Percentiles rank a stretch among this genome's conserved stretches.
phyloP scores from a whole-genome alignment of 2,113 vertebrate genomes.

The Periophthalmodon schlosseri region DNA sequence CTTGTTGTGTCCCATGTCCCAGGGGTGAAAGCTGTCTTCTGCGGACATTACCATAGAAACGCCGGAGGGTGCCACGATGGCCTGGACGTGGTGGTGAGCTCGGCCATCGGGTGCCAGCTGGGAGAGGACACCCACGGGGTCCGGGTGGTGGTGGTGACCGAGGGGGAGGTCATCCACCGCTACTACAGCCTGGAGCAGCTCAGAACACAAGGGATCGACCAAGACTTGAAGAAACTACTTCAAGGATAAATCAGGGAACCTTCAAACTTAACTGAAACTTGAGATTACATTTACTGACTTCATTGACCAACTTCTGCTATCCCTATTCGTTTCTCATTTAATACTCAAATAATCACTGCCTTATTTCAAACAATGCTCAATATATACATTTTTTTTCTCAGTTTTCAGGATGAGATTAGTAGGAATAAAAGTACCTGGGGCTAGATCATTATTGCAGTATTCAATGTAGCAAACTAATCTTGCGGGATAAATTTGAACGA shows the following conservation, averaged over 20 bases:
- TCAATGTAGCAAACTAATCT: neutral
- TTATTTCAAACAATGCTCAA: neutral
- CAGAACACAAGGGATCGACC: constrained; percentile 73
- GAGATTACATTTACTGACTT: neutral
- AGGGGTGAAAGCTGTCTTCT: constrained; percentile 93
- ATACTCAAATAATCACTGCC: neutral
- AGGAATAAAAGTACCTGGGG: neutral
- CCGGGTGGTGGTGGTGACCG: constrained; percentile 88
- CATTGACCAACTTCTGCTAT: neutral
- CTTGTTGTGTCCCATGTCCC: constrained; percentile 12
- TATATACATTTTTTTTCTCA: neutral
- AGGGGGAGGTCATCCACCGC: constrained; percentile 80
- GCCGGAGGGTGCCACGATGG: constrained; percentile 83
- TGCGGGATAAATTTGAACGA: neutral
- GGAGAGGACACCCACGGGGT: constrained; percentile 87
- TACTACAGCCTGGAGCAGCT: constrained; percentile 89
- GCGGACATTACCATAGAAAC: constrained; percentile 94
- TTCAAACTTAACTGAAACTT: neutral
- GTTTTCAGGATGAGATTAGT: neutral
- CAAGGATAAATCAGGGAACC: constrained; percentile 48
- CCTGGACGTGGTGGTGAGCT: constrained; percentile 94
- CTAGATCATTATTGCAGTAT: neutral
- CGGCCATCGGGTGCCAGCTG: constrained; percentile 94
- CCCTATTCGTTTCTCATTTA: neutral
- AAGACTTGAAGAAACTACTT: constrained; percentile 81